These are phyloP conservation scores for Oncorhynchus nerka DNA, from an alignment of 2,113 vertebrate genomes.

Conservation along the genomic window DNA sequence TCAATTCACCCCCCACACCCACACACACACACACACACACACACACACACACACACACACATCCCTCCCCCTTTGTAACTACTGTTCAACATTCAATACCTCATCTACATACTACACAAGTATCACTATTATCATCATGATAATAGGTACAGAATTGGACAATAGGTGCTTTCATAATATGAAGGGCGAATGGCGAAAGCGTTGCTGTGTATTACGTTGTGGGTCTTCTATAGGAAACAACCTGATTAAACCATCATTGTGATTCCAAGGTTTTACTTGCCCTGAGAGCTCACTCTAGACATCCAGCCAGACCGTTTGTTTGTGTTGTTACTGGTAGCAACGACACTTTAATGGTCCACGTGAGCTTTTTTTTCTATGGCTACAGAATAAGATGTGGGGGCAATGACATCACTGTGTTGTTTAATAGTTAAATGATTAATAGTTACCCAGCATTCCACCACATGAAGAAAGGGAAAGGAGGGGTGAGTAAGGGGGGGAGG, in stretches of 20 bases:
- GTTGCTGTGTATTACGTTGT: too few relatives aligned
- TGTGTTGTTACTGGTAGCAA: slow-evolving; percentile 56
- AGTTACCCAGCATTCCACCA: slow-evolving; percentile 25
- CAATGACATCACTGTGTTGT: slow-evolving; percentile 68
- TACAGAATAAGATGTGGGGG: slow-evolving; percentile 64
- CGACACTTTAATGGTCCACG: slow-evolving; percentile 45
- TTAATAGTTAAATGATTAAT: slow-evolving; percentile 56
- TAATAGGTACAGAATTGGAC: too few relatives aligned
- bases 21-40: too few relatives aligned
- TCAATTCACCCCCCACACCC: background rate
- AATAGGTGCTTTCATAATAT: too few relatives aligned
- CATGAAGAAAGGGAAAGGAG: slow-evolving; percentile 42
- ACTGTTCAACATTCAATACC: background rate
- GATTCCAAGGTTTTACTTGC: background rate
- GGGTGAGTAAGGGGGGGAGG: slow-evolving; percentile 4
- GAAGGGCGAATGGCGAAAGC: too few relatives aligned
- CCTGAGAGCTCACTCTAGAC: background rate
- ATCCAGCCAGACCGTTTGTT: slow-evolving; percentile 40
- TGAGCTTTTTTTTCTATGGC: slow-evolving; percentile 62
- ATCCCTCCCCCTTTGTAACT: background rate
- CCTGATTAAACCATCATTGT: background rate
- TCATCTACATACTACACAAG: background rate
- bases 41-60: too few relatives aligned
- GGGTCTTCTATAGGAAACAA: background rate
- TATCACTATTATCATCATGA: too few relatives aligned